These are phyloP conservation scores for Patiria miniata DNA, from an alignment of 35 echinoderm and acorn worm genomes.

Conservation along the genomic window DNA sequence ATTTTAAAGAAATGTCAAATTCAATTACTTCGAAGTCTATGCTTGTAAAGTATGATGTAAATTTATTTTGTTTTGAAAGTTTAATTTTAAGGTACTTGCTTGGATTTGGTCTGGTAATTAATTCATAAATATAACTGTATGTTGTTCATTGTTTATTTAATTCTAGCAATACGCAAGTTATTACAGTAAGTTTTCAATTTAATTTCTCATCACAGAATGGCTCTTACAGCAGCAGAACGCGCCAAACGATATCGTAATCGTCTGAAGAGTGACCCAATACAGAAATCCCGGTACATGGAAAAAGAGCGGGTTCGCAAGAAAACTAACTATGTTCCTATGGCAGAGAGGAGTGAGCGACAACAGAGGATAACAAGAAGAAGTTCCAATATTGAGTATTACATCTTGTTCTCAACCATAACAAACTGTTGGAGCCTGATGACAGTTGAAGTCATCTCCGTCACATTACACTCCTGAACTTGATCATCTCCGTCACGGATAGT, in stretches of 20 bases:
- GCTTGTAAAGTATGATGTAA: no score
- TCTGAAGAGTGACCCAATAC: slow-evolving; percentile 10
- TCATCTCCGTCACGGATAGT: slow-evolving; percentile 3
- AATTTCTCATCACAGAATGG: slow-evolving; percentile 12
- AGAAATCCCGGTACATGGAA: slow-evolving; percentile 20
- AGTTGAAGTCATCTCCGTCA: slow-evolving; percentile 14
- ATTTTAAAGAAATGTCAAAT: no score
- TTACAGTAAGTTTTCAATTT: neutral
- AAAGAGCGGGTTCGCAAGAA: slow-evolving; percentile 11
- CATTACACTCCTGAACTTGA: neutral
- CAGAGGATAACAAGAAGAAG: neutral
- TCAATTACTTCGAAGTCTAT: neutral
- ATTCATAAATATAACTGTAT: neutral
- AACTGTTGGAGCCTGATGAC: neutral
- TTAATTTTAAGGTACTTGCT: slow-evolving; percentile 2
- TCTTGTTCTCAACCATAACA: neutral
- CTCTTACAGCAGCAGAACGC: slow-evolving; percentile 29
- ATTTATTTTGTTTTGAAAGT: neutral
- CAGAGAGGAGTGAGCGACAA: neutral
- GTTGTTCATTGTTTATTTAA: neutral
- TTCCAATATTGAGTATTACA: neutral
- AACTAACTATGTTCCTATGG: neutral
- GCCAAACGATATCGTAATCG: slow-evolving; percentile 11
- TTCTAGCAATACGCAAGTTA: neutral
- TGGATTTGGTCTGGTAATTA: neutral